These are phyloP conservation scores for Salvator merianae DNA, from an alignment of 2,113 vertebrate genomes.

Conservation along the genomic window DNA sequence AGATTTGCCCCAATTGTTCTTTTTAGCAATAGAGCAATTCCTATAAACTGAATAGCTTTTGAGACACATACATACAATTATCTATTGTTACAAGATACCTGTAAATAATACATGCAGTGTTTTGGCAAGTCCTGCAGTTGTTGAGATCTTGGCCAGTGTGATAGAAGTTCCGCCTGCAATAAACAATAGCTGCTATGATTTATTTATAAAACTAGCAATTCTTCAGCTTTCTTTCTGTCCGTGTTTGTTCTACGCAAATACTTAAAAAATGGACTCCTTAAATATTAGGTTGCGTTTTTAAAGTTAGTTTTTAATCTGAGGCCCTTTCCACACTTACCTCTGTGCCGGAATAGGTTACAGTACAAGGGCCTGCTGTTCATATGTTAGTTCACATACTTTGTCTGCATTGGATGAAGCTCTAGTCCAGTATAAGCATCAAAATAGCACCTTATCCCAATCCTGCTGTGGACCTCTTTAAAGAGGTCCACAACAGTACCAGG, in stretches of 20 bases:
- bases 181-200: conserved; percentile 57
- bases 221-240: not conserved
- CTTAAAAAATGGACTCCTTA: not conserved
- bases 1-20: not conserved
- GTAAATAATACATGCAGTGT: conserved; percentile 98
- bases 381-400: too few relatives aligned
- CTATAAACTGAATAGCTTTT: not conserved
- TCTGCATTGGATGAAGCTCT: not conserved
- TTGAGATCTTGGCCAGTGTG: conserved; percentile 98
- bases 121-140: conserved; percentile 97
- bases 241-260: not conserved
- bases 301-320: not conserved
- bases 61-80: not conserved
- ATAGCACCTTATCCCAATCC: too few relatives aligned
- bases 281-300: not conserved
- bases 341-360: too few relatives aligned
- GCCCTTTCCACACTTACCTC: too few relatives aligned
- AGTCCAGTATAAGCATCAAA: too few relatives aligned
- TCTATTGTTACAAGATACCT: conserved; percentile 76
- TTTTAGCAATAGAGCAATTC: not conserved
- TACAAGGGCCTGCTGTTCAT: too few relatives aligned
- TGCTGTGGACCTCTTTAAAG: too few relatives aligned
- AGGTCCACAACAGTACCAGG: too few relatives aligned
- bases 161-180: conserved; percentile 91
- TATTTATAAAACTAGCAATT: not conserved